A percentile compares a stretch with the other conserved stretches of the same genome.
These are phyloP conservation scores for Rutpela maculata DNA, from an alignment of 2,888 invertebrate genomes.

Conservation along the genomic window DNA sequence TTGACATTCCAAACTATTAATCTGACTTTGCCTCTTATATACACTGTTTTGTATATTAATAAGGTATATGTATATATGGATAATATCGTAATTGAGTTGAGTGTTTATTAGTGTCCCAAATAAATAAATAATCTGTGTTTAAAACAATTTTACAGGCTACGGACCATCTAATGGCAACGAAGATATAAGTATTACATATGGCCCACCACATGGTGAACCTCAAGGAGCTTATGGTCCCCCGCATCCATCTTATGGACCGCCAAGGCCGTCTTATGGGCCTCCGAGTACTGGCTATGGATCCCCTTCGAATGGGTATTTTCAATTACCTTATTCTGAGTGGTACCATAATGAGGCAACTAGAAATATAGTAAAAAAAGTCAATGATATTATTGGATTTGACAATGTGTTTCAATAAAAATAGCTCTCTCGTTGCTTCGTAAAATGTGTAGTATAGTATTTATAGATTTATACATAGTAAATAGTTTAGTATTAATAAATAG, in stretches of 20 bases:
- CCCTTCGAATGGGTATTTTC: constrained; percentile 51
- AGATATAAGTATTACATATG: constrained; percentile 70
- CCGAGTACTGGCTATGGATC: constrained; percentile 53
- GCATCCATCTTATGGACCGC: constrained; percentile 42
- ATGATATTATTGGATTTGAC: constrained; percentile 61
- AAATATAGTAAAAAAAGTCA: constrained; percentile 62
- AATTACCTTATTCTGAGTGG: constrained; percentile 60
- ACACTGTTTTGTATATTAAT: no score
- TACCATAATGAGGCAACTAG: constrained; percentile 59
- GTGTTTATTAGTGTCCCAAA: no score
- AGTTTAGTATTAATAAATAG: not conserved
- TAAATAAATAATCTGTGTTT: no score
- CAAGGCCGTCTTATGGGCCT: constrained; percentile 46
- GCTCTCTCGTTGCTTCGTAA: not conserved
- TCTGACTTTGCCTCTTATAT: no score
- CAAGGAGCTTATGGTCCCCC: constrained; percentile 44
- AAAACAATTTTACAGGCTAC: constrained; percentile 60
- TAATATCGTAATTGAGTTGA: no score
- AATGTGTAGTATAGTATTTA: not conserved
- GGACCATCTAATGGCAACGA: constrained; percentile 71
- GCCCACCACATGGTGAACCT: constrained; percentile 61
- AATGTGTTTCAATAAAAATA: constrained; percentile 44
- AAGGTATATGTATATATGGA: no score
- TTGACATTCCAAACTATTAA: no score
- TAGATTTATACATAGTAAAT: not conserved